Evolutionary conservation across 53 echinoderm and acorn worm genomes (phyloP).

Genomic region (Paelopatides confundens): DNA sequence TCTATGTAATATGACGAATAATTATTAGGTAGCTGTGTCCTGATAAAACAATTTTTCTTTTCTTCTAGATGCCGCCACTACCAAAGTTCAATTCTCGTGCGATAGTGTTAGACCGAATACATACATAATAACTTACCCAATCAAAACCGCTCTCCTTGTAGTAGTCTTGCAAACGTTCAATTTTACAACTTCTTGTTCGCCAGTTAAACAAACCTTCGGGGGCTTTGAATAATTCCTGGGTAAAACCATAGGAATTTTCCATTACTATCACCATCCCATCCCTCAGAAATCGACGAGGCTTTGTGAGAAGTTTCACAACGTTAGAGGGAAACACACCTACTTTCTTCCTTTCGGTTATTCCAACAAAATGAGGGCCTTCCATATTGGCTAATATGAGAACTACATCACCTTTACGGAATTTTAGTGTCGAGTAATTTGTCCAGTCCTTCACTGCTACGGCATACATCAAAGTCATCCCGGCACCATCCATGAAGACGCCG

Average conservation of each 20-base stretch:
- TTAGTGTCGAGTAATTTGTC: background rate
- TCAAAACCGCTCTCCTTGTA: background rate
- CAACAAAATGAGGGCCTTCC: background rate
- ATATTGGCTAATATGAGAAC: background rate
- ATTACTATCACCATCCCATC: constrained; percentile 1
- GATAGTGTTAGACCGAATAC: too few relatives aligned
- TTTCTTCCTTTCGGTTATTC: background rate
- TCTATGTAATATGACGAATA: too few relatives aligned
- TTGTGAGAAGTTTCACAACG: background rate
- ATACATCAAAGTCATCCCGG: constrained; percentile 1
- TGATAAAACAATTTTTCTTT: too few relatives aligned
- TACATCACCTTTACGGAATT: background rate
- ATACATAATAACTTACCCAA: background rate
- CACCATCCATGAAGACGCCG: background rate
- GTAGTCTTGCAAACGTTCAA: background rate
- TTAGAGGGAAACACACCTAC: constrained; percentile 7
- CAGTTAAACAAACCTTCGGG: background rate
- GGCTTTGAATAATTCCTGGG: background rate
- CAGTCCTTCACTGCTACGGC: background rate
- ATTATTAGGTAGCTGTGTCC: too few relatives aligned
- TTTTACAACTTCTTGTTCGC: background rate
- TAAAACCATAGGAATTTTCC: background rate
- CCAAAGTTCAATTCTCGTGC: too few relatives aligned
- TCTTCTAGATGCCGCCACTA: too few relatives aligned
- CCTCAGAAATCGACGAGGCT: background rate